phyloP scores from a whole-genome alignment of 2,797 vertebrate species.

The Acrossocheilus fasciatus region DNA sequence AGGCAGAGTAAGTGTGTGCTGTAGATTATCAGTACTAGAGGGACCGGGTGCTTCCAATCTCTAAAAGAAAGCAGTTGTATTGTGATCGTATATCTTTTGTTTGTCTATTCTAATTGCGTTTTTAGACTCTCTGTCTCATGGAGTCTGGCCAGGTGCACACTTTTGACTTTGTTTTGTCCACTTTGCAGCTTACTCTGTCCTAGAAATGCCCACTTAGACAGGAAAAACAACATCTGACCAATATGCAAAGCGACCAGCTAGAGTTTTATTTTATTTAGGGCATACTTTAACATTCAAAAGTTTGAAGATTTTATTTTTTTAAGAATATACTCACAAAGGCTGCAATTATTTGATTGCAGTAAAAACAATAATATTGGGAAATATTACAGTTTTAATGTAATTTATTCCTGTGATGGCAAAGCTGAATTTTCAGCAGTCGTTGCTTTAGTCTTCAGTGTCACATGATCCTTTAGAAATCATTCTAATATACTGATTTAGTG shows the following conservation, averaged over 20 bases:
- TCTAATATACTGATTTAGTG: no score
- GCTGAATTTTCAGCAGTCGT: no score
- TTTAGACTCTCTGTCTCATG: neutral
- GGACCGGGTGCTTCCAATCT: neutral
- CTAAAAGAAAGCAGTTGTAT: neutral
- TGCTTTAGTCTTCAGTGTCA: no score
- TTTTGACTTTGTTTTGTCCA: neutral
- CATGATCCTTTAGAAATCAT: no score
- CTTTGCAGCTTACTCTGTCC: neutral
- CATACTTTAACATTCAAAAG: no score
- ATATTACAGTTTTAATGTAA: no score
- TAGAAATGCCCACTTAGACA: neutral
- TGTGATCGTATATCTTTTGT: neutral
- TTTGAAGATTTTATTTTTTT: neutral
- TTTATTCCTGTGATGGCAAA: no score
- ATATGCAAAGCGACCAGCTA: neutral
- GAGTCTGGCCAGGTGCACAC: neutral
- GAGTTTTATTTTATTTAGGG: neutral
- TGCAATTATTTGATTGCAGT: neutral
- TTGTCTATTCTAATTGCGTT: neutral
- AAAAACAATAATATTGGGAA: no score
- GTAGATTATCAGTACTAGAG: conserved; percentile 47
- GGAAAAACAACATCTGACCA: neutral
- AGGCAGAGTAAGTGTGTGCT: conserved; percentile 22
- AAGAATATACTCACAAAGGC: neutral